phyloP scores from a whole-genome alignment of 2,113 vertebrate species.

The Psettodes erumei region DNA sequence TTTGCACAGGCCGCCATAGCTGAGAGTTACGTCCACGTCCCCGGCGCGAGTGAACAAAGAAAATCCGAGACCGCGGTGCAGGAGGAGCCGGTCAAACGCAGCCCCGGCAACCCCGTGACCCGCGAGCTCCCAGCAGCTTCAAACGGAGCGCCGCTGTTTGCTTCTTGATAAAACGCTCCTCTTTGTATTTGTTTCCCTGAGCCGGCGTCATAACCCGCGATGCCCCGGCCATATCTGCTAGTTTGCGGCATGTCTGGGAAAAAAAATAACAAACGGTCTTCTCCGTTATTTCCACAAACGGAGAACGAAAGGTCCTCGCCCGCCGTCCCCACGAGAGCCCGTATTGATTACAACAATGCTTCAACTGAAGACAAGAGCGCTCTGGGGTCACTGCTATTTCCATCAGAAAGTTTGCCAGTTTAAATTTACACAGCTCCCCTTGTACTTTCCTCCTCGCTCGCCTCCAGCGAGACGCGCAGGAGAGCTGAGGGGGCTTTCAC shows the following conservation, averaged over 20 bases:
- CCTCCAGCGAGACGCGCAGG: conserved; percentile 78
- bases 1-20: conserved; percentile 47
- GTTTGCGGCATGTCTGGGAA: conserved; percentile 81
- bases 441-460: conserved; percentile 71
- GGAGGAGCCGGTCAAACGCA: conserved; percentile 77
- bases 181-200: conserved; percentile 78
- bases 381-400: conserved; percentile 84
- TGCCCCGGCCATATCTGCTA: conserved; percentile 81
- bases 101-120: conserved; percentile 71
- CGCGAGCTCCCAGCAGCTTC: conserved; percentile 73
- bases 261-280: conserved; percentile 85
- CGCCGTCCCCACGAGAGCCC: conserved; percentile 78
- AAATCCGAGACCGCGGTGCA: conserved; percentile 73
- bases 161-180: conserved; percentile 78
- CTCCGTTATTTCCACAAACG: conserved; percentile 85
- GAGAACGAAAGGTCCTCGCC: conserved; percentile 85
- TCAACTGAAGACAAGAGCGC: conserved; percentile 83
- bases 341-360: conserved; percentile 88
- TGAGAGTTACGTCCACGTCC: conserved; percentile 52
- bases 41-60: conserved; percentile 69
- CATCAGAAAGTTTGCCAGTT: conserved; percentile 86
- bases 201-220: conserved; percentile 80
- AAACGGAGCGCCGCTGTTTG: conserved; percentile 75
- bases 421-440: conserved; percentile 82
- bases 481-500: conserved; percentile 74